phyloP scores from a whole-genome alignment of 2,113 vertebrate genomes.

The Trogon surrucura region DNA sequence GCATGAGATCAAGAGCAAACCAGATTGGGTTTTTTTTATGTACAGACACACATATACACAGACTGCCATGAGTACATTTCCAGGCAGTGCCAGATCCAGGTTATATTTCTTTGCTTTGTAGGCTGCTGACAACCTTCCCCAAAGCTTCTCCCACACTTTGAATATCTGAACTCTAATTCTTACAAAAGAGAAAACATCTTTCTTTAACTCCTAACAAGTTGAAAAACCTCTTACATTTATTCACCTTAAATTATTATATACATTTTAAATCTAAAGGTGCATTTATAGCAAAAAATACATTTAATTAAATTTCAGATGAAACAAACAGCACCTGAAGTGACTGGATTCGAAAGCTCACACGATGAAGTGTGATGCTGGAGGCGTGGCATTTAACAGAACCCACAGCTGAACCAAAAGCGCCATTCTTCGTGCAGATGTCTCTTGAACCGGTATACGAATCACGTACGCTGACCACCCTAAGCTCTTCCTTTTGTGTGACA shows the following conservation, averaged over 20 bases:
- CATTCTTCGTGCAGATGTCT: background rate
- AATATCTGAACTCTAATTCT: background rate
- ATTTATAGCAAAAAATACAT: background rate
- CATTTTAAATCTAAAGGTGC: background rate
- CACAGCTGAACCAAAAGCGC: background rate
- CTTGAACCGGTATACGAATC: background rate
- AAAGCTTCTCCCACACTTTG: background rate
- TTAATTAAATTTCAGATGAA: background rate
- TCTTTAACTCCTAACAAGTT: background rate
- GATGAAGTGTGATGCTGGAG: background rate
- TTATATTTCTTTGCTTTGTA: background rate
- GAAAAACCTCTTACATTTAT: background rate
- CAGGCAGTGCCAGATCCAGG: background rate
- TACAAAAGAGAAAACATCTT: background rate
- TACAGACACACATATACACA: accelerated
- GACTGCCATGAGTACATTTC: background rate
- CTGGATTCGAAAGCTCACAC: background rate
- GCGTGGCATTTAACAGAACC: background rate
- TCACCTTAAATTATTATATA: background rate
- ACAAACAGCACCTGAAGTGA: background rate
- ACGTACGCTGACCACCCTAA: background rate
- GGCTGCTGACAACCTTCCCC: background rate
- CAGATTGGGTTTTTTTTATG: background rate
- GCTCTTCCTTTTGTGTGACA: background rate
- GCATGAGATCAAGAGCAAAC: background rate